Conservation (phyloP, 2,797 vertebrate species). For the Pipistrellus pipistrellus region DNA sequence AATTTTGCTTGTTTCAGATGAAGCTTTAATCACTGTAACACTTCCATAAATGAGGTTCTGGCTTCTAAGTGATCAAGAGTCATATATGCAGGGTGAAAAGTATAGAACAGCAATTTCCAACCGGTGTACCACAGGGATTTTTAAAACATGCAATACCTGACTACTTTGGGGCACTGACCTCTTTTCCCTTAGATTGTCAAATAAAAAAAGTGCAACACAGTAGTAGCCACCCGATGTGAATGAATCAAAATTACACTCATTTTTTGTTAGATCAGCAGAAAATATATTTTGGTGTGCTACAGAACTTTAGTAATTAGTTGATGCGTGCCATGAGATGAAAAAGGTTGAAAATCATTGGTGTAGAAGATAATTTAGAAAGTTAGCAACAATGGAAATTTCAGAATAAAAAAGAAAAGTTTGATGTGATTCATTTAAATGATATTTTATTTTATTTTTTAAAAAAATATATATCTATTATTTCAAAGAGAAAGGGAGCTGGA, state of each 20-base stretch:
- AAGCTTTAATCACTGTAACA: slow-evolving; percentile 12
- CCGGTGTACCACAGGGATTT: background rate
- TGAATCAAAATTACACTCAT: background rate
- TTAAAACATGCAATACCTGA: background rate
- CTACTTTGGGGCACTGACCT: background rate
- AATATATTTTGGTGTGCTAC: background rate
- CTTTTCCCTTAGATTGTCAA: background rate
- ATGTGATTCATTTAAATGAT: slow-evolving; percentile 3
- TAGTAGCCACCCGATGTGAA: background rate
- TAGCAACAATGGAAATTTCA: slow-evolving; percentile 22
- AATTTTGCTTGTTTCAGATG: slow-evolving; percentile 4
- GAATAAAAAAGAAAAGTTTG: slow-evolving; percentile 10
- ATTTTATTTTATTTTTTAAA: too few species aligned
- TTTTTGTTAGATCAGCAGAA: background rate
- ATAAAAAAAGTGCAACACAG: background rate
- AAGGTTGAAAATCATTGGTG: background rate
- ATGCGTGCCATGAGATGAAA: background rate
- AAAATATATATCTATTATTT: too few species aligned
- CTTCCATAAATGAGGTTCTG: background rate
- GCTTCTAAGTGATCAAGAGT: background rate
- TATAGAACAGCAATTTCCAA: background rate
- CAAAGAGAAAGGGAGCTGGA: too few species aligned
- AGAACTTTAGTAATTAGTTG: background rate
- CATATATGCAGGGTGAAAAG: background rate
- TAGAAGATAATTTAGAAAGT: slow-evolving; percentile 45